These are phyloP conservation scores for Anabas testudineus DNA, from an alignment of 2,797 vertebrate genomes.

Conservation along the genomic window DNA sequence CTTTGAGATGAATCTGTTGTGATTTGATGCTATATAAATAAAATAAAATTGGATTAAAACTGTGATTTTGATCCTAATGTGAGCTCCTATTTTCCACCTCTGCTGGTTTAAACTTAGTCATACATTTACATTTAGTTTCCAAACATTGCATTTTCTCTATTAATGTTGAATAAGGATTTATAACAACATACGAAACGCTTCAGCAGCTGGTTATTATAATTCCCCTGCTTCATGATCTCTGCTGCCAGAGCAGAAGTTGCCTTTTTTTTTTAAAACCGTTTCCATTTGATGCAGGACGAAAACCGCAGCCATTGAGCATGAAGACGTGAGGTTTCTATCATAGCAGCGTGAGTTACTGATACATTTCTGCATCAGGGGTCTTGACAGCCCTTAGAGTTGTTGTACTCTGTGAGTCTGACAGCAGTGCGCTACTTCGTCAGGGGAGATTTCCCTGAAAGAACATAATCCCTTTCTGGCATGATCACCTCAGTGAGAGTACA, in stretches of 20 bases:
- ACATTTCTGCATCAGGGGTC: constrained; percentile 8
- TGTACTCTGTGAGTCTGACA: constrained; percentile 30
- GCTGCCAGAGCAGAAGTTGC: background rate
- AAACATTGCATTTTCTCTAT: background rate
- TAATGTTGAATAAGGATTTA: background rate
- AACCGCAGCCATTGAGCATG: background rate
- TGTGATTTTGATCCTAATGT: no score
- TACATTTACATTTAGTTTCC: background rate
- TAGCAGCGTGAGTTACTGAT: constrained; percentile 6
- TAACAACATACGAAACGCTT: background rate
- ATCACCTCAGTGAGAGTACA: constrained; percentile 31
- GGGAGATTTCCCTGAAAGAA: constrained; percentile 41
- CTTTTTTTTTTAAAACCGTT: background rate
- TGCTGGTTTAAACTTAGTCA: background rate
- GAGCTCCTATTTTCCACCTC: no score
- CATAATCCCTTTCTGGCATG: constrained; percentile 55
- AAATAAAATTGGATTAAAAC: no score
- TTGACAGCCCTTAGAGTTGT: constrained; percentile 3
- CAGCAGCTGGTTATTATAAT: background rate
- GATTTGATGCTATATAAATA: no score
- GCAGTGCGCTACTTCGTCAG: constrained; percentile 32
- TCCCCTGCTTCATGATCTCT: background rate
- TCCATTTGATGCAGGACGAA: background rate
- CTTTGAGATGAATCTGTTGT: no score
- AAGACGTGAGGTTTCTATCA: background rate